Percentiles rank a stretch among this genome's conserved stretches.
Conservation (phyloP, 2,113 vertebrate genomes). For the Thunnus maccoyii region DNA sequence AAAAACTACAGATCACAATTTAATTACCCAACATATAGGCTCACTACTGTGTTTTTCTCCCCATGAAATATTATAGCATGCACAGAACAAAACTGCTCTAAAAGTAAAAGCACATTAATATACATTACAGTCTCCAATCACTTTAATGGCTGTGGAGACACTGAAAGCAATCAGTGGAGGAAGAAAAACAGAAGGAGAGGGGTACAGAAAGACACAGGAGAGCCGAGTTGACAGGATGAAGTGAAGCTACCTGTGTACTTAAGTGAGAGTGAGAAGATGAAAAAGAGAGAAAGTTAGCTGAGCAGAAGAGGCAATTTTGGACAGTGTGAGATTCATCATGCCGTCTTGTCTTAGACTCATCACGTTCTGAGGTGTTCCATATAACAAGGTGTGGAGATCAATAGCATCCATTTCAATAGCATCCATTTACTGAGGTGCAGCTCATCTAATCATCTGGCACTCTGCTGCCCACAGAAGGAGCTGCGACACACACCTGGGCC, state of each 20-base stretch:
- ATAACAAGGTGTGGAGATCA: slow-evolving; percentile 83
- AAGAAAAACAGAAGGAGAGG: slow-evolving; percentile 63
- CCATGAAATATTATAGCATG: slow-evolving; percentile 65
- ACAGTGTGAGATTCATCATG: slow-evolving; percentile 59
- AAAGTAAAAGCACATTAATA: slow-evolving; percentile 76
- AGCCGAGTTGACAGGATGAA: slow-evolving; percentile 49
- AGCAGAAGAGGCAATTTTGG: slow-evolving; percentile 71
- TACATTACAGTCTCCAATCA: slow-evolving; percentile 75
- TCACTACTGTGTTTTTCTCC: slow-evolving; percentile 40
- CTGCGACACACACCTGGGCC: slow-evolving; percentile 71
- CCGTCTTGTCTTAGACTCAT: slow-evolving; percentile 69
- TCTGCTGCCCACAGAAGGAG: slow-evolving; percentile 64
- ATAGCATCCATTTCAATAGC: slow-evolving; percentile 85
- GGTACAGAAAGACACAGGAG: slow-evolving; percentile 39
- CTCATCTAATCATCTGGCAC: slow-evolving; percentile 79
- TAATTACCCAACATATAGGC: slow-evolving; percentile 64
- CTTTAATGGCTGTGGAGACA: slow-evolving; percentile 71
- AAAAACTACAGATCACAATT: slow-evolving; percentile 55
- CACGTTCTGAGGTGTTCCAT: slow-evolving; percentile 68
- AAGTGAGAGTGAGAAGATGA: slow-evolving; percentile 53
- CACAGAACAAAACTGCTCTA: slow-evolving; percentile 55
- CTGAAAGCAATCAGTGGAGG: slow-evolving; percentile 68
- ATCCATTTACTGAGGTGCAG: slow-evolving; percentile 79
- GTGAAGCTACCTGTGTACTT: slow-evolving; percentile 52
- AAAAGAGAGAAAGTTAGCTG: slow-evolving; percentile 63